phyloP scores from a whole-genome alignment of 1,140 invertebrate genomes.

The Pristionchus pacificus region DNA sequence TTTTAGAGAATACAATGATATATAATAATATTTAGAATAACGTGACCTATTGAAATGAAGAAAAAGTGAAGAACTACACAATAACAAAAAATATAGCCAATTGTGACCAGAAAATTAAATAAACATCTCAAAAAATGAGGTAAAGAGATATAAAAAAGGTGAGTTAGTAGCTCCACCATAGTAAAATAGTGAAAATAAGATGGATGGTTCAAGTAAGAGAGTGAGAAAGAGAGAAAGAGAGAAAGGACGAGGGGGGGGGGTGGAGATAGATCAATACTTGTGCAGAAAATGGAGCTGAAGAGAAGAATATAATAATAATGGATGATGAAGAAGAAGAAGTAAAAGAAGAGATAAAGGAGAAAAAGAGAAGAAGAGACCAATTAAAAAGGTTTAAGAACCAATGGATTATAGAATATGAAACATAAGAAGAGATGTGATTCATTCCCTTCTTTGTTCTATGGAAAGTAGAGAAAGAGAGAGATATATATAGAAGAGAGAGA shows the following conservation, averaged over 20 bases:
- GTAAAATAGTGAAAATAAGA: conserved; percentile 8
- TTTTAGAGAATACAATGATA: conserved; percentile 1
- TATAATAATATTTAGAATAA: background rate
- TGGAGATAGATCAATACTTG: background rate
- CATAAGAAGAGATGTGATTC: no score
- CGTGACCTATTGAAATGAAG: conserved; percentile 8
- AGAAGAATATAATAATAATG: background rate
- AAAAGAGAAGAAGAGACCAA: conserved; percentile 5
- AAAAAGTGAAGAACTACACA: conserved; percentile 8
- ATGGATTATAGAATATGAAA: background rate
- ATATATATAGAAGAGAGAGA: background rate
- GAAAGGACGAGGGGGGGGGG: background rate
- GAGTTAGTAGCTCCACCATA: background rate
- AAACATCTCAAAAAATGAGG: conserved; percentile 5
- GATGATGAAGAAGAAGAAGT: background rate
- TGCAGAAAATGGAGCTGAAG: background rate
- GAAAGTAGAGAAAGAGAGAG: background rate
- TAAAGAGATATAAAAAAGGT: background rate
- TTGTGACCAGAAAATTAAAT: conserved; percentile 18
- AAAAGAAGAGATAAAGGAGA: background rate
- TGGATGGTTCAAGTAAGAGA: no score
- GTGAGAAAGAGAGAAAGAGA: background rate
- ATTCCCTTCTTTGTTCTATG: background rate
- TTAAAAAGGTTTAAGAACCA: conserved; percentile 7
- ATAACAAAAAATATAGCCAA: conserved; percentile 27